Base-by-base conservation (phyloP, 2,113 vertebrate species). In the Halichoerus grypus region DNA sequence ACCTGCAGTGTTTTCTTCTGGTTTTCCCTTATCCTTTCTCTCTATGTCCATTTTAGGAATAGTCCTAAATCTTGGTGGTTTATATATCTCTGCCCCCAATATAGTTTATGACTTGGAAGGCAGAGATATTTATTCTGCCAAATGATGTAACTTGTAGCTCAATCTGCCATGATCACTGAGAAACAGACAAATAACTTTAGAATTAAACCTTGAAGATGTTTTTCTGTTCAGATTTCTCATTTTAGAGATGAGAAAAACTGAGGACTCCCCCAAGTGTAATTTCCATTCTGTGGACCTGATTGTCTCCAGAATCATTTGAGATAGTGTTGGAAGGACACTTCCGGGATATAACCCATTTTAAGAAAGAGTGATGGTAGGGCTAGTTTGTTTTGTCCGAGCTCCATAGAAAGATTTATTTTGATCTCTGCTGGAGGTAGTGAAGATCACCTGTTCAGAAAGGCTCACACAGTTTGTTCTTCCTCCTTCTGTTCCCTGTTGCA, bases 161-260 rank as follows among this genome's bases (percentile, higher is more conserved):
- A 61, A 46, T 91, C 19, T 49, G 36, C 7, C 16, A 7, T 31
- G 31, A 85, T 15, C 19, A 3, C 2, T 74, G 49, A 24, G 7
- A 67, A 61, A 33, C 5, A 22, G 46, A 57, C 7, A 71, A 10
- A 59, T 91, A 81, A 77, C 49, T 86, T 87, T 31, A 89, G 72
- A 92, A 63, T 5, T 92, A 39, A 42, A 65, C 71, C 19, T 79
- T 74, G 42, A 39, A 77, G 4, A 10, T 26, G 11, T 61, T 84
- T 88, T 93, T 49, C 9, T 36, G 42, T 80, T 90, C 53, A 71
- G 49, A 92, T 51, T 93, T 92, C 28, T 80, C 26, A 69, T 81
- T 96, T 97, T 90, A 94, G 5, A 90, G 8, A 49, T 92, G 28
- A 92, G 71, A 81, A 81, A 94, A 94, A 49, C 53, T 42, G 12